Evolutionary conservation across 2,888 invertebrate species (phyloP), one percentile per base, ranked within the genome.

Genomic region (Melieria picta): DNA sequence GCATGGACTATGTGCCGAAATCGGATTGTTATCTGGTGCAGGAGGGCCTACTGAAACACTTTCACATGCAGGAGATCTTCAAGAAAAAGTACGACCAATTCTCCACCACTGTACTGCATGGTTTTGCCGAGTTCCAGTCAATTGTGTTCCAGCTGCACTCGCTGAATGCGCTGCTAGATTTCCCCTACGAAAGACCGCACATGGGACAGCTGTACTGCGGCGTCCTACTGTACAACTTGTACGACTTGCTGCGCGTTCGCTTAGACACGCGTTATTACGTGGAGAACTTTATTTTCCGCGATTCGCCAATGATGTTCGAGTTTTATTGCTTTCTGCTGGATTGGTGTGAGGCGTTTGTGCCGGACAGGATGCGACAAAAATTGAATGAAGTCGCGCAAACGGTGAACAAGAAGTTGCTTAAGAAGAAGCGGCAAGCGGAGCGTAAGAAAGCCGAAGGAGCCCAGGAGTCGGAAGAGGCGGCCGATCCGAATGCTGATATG

Each of bases 211-310:
- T 90, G 74, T 93, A 90, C 77, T 92, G 93, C 84, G 94, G 94
- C 0, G 92, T 93, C 0, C 91, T 94, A 84, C 83, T 93, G 1
- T 94, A 94, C 79, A 94, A 94, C 87, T 85, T 93, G 45, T 91
- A 91, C 72, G 85, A 86, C 46, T 90, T 91, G 84, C 88, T 94
- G 63, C 89, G 89, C 73, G 88, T 88, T 74, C 89, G 92, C 42
- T 74, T 81, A 0, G 88, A 91, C 78, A 86, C 91, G 0, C 83
- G 87, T 45, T 80, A 79, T 56, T 92, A 91, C 80, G 81, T 93
- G 2, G 85, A 88, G 48, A 85, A 89, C 66, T 89, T 89, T 74
- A 77, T 90, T 6, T 81, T 87, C 68, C 79, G 78, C 4, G 82
- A 83, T 65, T 86, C 87, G 0, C 76, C 76, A 13, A 77, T 84